Base-by-base conservation (phyloP, 2,113 vertebrate species). In the Lichenostomus cassidix region DNA sequence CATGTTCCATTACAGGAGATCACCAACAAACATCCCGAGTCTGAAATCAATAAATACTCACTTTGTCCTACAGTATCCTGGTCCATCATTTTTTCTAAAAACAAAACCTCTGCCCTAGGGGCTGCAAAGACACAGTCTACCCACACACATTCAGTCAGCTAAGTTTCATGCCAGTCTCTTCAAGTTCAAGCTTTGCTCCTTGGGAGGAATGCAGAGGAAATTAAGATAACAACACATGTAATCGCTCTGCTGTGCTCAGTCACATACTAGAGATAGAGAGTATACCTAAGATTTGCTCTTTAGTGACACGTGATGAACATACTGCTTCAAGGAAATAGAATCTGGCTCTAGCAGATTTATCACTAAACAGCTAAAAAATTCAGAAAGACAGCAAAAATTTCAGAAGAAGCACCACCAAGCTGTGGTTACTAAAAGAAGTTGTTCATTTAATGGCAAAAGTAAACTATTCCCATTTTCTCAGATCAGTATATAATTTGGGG, bases 391-490 rank as follows among this genome's bases (percentile, higher is more conserved):
- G 31, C 27, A 79, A 63, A 67, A 60, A 73, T 50, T 35, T 71
- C 27, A 19, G 29, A 76, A 73, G 28, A 73, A 44, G 37, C 5
- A 2, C 46, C 55, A n/a, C 39, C n/a, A 28, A 33, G 47, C 49
- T 49, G 44, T 18, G 39, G 35, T 15, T 70, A 64, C 41, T 53
- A 41, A 64, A 88, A 76, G 46, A 28, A 59, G 29, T 65, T 67
- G 7, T 8, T 88, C 25, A 35, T 67, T 77, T 74, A 77, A 77
- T 37, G 37, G 44, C 85, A 80, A 27, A 82, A 84, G 49, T 12
- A 86, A 95, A 28, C 70, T 71, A 74, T 74, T 93, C 82, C 63
- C 64, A 52, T 76, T 91, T 92, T 63, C 76, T 88, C 80, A 81
- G 41, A 67, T 64, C 71, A 39, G 39, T 64, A 27, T 78, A 20